Evolutionary conservation across 2,113 vertebrate genomes (phyloP).

Genomic region (Nanorana parkeri): DNA sequence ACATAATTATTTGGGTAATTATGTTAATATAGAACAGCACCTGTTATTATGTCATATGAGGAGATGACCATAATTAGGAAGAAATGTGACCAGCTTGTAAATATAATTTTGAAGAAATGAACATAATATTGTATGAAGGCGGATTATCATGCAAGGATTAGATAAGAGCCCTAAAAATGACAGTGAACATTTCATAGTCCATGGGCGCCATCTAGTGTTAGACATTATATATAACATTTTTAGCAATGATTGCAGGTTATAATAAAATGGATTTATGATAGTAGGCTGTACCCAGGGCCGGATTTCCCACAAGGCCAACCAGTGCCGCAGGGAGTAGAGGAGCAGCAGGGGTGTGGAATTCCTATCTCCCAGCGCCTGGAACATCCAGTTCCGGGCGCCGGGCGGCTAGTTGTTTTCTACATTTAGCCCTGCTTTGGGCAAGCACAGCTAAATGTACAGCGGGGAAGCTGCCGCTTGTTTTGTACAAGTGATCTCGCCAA

Average conservation of each 20-base stretch:
- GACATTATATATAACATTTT: background rate
- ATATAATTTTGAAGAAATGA: slow-evolving; percentile 2
- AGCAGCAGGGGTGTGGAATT: too few relatives aligned
- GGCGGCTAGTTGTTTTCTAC: too few relatives aligned
- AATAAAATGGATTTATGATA: too few relatives aligned
- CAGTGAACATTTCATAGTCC: background rate
- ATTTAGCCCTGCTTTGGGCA: too few relatives aligned
- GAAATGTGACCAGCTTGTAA: slow-evolving; percentile 25
- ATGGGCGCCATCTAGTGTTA: slow-evolving; percentile 8
- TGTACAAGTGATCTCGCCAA: too few relatives aligned
- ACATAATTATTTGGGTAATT: slow-evolving; percentile 38
- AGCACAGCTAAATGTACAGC: too few relatives aligned
- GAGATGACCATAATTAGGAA: slow-evolving; percentile 17
- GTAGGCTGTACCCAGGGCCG: too few relatives aligned
- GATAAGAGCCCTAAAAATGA: background rate
- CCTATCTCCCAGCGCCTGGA: too few relatives aligned
- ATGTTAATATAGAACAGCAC: slow-evolving; percentile 30
- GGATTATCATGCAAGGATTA: background rate
- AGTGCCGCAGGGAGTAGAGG: too few relatives aligned
- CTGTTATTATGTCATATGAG: slow-evolving; percentile 26
- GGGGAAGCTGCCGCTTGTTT: too few relatives aligned
- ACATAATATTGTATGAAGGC: background rate
- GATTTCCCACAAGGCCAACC: too few relatives aligned
- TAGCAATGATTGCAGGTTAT: background rate
- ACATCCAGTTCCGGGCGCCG: too few relatives aligned